Base-by-base conservation (phyloP, 2,888 invertebrate genomes). In the Atethmia centrago region DNA sequence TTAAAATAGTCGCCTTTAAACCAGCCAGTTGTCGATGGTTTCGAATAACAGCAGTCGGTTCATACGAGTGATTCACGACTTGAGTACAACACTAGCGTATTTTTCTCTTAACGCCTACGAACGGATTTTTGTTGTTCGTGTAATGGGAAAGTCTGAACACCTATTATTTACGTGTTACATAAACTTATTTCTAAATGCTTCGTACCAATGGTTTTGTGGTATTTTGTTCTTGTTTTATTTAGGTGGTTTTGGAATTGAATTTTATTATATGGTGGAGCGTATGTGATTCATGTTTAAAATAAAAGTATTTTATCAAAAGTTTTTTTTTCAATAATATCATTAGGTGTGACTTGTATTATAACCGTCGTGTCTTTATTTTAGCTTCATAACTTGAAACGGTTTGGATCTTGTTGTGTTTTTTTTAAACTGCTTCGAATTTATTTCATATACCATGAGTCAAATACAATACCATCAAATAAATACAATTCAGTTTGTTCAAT, bases 11-110 rank as follows among this genome's bases (percentile, higher is more conserved):
- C 3, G 10, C 2, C 0, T 68, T 68, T 64, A 67, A 64, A 21
- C 56, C 63, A 59, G 76, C 82, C 84, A 61, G 72, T 79, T 82
- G 84, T 82, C 76, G 84, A 78, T 81, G 87, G 88, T 88, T 88
- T 88, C 83, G 72, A 84, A 86, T 87, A 89, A 88, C 82, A 70
- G 76, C 74, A 78, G 78, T 75, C 69, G 53, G 73, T 85, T 80
- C 81, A 67, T 85, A 82, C 84, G 74, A 77, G 75, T 86, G 85
- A 85, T 87, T 87, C 86, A 87, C 80, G 82, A 77, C n/a, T 58
- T 42, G 66, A 59, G 49, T 70, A 76, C 56, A 68, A 61, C 70
- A 67, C 69, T 59, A 72, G 65, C 10, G 64, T 76, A 85, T 85
- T 85, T 86, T 87, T 85, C 85, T 69, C 47, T 75, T 74, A 45